Conservation (phyloP, 2,113 vertebrate species). For the Trematocara stigmaticum region DNA sequence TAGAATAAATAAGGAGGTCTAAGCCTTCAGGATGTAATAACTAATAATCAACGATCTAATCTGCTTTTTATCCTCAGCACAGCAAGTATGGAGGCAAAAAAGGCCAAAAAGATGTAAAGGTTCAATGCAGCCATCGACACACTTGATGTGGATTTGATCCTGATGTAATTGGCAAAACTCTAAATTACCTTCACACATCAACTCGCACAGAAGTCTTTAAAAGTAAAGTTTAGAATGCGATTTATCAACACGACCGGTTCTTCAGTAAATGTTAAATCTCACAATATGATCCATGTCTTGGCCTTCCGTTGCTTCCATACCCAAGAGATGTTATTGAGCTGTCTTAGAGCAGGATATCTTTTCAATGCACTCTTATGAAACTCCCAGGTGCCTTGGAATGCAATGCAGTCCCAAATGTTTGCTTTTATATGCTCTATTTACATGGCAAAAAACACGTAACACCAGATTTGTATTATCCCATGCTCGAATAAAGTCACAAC, state of each 20-base stretch:
- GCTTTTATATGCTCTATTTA: neutral
- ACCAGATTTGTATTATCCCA: neutral
- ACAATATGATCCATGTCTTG: neutral
- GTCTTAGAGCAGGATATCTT: neutral
- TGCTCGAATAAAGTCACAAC: neutral
- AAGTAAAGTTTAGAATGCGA: neutral
- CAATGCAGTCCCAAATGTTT: neutral
- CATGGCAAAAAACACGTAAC: neutral
- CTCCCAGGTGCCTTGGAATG: conserved; percentile 42
- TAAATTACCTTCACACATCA: neutral
- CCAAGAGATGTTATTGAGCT: neutral
- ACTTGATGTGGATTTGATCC: neutral
- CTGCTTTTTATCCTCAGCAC: neutral
- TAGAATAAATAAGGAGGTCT: neutral
- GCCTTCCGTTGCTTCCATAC: neutral
- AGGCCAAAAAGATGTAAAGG: neutral
- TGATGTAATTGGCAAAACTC: neutral
- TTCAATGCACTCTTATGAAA: neutral
- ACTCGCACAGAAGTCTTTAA: neutral
- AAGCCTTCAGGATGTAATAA: neutral
- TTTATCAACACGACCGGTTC: neutral
- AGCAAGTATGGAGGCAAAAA: neutral
- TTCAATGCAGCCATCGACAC: neutral
- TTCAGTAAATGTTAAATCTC: neutral
- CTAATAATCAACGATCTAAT: neutral